Base-by-base conservation (phyloP, 2,797 vertebrate genomes). In the Phataginus tetradactyla region DNA sequence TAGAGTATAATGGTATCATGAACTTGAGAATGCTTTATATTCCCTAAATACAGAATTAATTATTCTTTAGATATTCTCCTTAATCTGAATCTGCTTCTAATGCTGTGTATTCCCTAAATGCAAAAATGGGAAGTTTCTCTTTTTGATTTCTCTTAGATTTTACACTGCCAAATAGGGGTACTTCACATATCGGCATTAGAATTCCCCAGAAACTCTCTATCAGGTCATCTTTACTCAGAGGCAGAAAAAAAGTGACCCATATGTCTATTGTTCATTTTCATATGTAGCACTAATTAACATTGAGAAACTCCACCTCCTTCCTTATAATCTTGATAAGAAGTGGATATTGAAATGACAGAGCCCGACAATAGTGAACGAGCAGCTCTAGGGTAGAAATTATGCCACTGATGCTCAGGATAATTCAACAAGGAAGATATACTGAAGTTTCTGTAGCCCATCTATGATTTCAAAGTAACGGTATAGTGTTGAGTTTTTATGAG, bases 41-140 rank as follows among this genome's bases (percentile, higher is more conserved):
- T 95, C 64, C 51, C 93, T 90, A 92, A 96, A 95, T 95, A 94
- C n/a, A 78, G 66, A 92, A 95, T 80, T 97, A 97, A 96, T 96
- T 96, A 97, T 96, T 88, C 93, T 96, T 96, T 72, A 94, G 84
- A 86, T 81, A 95, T 84, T 21, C 79, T 69, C n/a, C 71, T 94
- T 91, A 94, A 79, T 84, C 95, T 90, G 71, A 75, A 94, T 87
- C 69, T 93, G 39, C 61, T 93, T 86, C 84, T 91, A 85, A 71
- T 91, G 90, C 39, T 91, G 8, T 94, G 37, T 93, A 94, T 84
- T 97, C 39, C 92, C 78, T 90, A 94, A 91, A 87, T 95, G 39
- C 37, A 85, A 92, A 93, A 80, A 77, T 15, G 17, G 9, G 61
- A 90, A 84, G 32, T 39, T 78, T 94, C 55, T 93, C 25, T 49